phyloP scores from a whole-genome alignment of 2,113 vertebrate species.

The Ifrita kowaldi region DNA sequence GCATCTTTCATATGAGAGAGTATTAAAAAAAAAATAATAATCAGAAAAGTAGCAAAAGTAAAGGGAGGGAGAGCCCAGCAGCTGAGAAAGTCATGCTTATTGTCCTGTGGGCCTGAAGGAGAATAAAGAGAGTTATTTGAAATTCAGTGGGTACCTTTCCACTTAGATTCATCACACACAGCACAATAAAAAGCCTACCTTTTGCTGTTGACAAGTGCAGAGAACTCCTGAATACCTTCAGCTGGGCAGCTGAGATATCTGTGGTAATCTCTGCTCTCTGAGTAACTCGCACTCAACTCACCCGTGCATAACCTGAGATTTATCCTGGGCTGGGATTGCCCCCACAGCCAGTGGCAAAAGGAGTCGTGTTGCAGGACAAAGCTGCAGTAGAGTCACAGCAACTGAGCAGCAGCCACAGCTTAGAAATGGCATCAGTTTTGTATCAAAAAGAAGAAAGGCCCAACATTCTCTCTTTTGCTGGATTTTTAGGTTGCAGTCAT shows the following conservation, averaged over 20 bases:
- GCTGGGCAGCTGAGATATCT: not conserved
- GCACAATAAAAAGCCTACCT: not conserved
- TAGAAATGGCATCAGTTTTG: not conserved
- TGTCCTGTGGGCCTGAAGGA: not conserved
- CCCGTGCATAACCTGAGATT: not conserved
- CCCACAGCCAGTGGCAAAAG: not conserved
- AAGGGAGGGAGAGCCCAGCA: not conserved
- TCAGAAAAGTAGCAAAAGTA: not conserved
- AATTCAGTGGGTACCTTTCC: constrained; percentile 2
- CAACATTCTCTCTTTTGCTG: not conserved
- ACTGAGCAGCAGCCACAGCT: not conserved
- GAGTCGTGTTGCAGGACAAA: not conserved
- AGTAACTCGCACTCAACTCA: not conserved
- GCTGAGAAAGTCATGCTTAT: not conserved
- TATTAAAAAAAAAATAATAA: too few species aligned
- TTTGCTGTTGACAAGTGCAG: not conserved
- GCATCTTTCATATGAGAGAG: too few species aligned
- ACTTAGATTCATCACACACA: not conserved
- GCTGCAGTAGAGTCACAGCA: not conserved
- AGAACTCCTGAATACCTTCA: not conserved
- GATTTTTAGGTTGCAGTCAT: not conserved
- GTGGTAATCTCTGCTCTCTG: not conserved
- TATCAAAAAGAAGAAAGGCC: not conserved
- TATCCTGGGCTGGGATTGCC: not conserved
- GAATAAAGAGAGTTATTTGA: not conserved